Conservation (phyloP, 64 coral and sea anemone genomes). For the Trachythela sp. region DNA sequence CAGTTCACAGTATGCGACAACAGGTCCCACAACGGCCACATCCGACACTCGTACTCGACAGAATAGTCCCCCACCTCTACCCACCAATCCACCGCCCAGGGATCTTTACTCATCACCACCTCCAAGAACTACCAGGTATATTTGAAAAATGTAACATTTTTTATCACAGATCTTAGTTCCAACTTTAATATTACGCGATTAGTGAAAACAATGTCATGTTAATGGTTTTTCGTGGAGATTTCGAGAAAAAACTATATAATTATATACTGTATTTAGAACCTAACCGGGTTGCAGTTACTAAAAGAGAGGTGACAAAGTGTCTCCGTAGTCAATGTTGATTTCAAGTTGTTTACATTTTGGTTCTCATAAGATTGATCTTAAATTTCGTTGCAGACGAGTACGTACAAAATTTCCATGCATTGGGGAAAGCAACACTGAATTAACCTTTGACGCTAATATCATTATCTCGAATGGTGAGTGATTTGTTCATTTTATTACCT, state of each 20-base stretch:
- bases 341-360: background rate
- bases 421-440: conserved; percentile 89
- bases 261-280: too few species aligned
- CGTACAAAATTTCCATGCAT: conserved; percentile 89
- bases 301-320: too few species aligned
- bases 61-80: conserved; percentile 58
- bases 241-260: too few species aligned
- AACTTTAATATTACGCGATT: too few species aligned
- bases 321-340: too few species aligned
- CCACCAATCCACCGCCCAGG: conserved; percentile 50
- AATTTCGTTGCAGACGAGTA: conserved; percentile 62
- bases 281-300: too few species aligned
- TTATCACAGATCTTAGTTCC: too few species aligned
- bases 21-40: background rate
- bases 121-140: conserved; percentile 67
- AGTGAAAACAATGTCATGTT: too few species aligned
- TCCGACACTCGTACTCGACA: conserved; percentile 31
- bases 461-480: conserved; percentile 87
- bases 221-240: too few species aligned
- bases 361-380: conserved; percentile 10
- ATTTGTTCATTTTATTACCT: too few species aligned
- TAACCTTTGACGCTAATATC: conserved; percentile 88
- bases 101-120: conserved; percentile 33
- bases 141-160: background rate
- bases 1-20: background rate